Base-by-base conservation (phyloP, 2,797 vertebrate species). In the Muscicapa striata region DNA sequence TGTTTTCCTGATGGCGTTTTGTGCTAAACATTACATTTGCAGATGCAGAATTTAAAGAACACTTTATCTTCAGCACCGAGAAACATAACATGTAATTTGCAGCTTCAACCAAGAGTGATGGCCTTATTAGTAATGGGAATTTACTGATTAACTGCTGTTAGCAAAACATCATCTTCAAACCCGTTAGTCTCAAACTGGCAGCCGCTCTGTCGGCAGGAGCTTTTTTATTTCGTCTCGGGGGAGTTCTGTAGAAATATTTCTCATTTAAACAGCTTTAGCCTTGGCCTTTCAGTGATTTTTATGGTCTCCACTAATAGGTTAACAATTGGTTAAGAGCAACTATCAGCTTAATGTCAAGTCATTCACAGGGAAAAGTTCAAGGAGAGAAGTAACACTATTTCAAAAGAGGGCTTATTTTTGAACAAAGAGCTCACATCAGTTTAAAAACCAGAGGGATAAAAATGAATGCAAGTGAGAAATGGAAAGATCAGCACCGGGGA, bases 121-220 rank as follows among this genome's bases (percentile, higher is more conserved):
- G 96, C 96, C 97, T 97, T 98, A 97, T 96, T 97, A 97, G 97
- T 95, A 97, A 97, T 95, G 95, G 95, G 97, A 95, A 97, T 97
- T 98, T 93, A 17, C 95, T 97, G 96, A 98, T 97, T 95, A 98
- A 97, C 94, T 97, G 94, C 97, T 94, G 96, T 97, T 98, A 97
- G 97, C 95, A 97, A 98, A 98, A 97, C 96, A 97, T 88, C 92
- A 76, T 96, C 95, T 91, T 89, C 95, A 95, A 93, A 96, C 85
- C 90, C 77, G 88, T 95, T 97, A 96, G 83, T 94, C 95, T 97
- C 94, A 97, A 96, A 93, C 74, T 52, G 49, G 92, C 92, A 93
- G 90, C 68, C 87, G 41, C 85, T 91, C 87, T 93, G 75, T 95
- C 58, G 36, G 89, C 76, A 86, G 94, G 86, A 80, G 78, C 70